Conservation (phyloP, 2,888 invertebrate species). For the Apamea crenata region DNA sequence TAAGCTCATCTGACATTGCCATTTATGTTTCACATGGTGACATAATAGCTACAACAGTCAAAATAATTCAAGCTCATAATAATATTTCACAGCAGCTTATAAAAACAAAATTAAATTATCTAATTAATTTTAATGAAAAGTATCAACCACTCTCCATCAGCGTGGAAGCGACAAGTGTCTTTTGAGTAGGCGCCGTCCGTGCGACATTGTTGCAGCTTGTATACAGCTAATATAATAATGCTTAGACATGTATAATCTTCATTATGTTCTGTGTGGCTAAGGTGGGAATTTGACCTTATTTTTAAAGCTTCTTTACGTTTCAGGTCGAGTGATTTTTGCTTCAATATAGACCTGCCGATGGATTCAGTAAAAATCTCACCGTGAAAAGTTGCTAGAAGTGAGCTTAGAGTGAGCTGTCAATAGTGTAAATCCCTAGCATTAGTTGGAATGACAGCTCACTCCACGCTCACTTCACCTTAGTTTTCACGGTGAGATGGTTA, state of each 20-base stretch:
- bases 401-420: too few species aligned
- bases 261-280: constrained; percentile 67
- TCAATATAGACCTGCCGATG: background rate
- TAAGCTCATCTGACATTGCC: background rate
- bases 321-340: background rate
- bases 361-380: too few species aligned
- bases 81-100: background rate
- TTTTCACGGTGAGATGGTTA: too few species aligned
- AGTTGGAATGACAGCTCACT: too few species aligned
- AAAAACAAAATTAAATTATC: background rate
- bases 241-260: constrained; percentile 73
- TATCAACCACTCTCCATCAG: constrained; percentile 72
- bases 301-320: constrained; percentile 28
- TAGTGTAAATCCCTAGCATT: too few species aligned
- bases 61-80: background rate
- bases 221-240: constrained; percentile 81
- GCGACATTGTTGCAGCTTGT: constrained; percentile 83
- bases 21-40: background rate
- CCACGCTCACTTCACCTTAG: too few species aligned
- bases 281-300: constrained; percentile 61
- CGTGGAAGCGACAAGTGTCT: constrained; percentile 80
- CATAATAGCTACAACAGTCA: too few species aligned
- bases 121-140: constrained; percentile 56
- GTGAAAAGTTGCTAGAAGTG: too few species aligned
- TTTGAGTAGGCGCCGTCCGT: constrained; percentile 77